Conservation (phyloP, 2,797 vertebrate genomes). For the Smutsia temminckii region DNA sequence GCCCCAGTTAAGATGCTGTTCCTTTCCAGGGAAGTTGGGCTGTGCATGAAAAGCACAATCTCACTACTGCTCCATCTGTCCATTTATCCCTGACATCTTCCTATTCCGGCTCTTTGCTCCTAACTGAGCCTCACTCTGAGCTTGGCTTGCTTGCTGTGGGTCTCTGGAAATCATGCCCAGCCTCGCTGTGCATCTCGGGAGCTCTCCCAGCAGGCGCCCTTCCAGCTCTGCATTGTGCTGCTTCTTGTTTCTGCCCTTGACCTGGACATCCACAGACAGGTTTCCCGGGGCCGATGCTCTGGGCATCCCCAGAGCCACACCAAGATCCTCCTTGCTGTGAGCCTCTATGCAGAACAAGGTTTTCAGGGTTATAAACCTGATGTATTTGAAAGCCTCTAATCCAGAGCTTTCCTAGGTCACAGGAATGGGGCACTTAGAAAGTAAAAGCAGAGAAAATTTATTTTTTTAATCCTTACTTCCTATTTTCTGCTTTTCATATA, state of each 20-base stretch:
- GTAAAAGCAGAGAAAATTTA: background rate
- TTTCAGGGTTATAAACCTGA: background rate
- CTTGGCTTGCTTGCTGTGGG: background rate
- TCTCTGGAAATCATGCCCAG: background rate
- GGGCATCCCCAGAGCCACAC: background rate
- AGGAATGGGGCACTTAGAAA: background rate
- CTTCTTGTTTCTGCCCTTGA: background rate
- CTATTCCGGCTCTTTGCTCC: background rate
- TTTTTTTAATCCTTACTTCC: background rate
- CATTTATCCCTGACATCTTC: rapidly evolving
- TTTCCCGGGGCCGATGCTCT: background rate
- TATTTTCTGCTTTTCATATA: background rate
- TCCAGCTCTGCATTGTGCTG: background rate
- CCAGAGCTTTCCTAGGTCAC: background rate
- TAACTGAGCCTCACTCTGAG: background rate
- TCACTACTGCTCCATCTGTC: background rate
- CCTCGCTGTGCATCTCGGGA: too few relatives aligned
- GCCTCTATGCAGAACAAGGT: background rate
- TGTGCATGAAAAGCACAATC: background rate
- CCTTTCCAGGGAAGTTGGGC: background rate
- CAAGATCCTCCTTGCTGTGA: too few relatives aligned
- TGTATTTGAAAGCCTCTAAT: background rate
- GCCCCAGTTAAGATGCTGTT: background rate
- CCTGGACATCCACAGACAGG: background rate
- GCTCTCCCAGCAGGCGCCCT: background rate